Percentiles rank a stretch among this genome's conserved stretches.
phyloP scores from a whole-genome alignment of 2,888 invertebrate genomes.

The Apodemia mormo region DNA sequence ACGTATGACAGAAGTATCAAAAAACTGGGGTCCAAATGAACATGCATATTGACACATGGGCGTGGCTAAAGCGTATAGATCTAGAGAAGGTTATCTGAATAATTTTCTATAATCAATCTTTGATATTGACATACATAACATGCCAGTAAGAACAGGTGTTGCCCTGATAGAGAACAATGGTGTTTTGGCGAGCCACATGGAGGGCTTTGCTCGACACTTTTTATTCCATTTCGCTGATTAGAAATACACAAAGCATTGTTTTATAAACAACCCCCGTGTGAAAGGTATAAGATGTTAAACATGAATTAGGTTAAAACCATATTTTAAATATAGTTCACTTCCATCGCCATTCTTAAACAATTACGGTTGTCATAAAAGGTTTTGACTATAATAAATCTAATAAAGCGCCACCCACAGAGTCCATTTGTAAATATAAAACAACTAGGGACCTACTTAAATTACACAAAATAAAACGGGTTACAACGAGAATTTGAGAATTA shows the following conservation, averaged over 20 bases:
- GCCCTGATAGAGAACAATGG: constrained; percentile 31
- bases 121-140: constrained; percentile 19
- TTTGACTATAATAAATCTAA: too few species aligned
- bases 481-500: too few species aligned
- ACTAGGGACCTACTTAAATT: too few species aligned
- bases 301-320: not conserved
- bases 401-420: too few species aligned
- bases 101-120: not conserved
- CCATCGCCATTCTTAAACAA: too few species aligned
- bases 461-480: too few species aligned
- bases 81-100: not conserved
- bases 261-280: constrained; percentile 25
- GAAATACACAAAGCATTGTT: constrained; percentile 28
- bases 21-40: too few species aligned
- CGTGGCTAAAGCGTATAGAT: not conserved
- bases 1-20: too few species aligned
- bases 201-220: constrained; percentile 25
- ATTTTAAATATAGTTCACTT: not conserved
- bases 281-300: not conserved
- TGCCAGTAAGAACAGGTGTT: constrained; percentile 33
- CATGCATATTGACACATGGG: not conserved
- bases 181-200: constrained; percentile 39
- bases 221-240: constrained; percentile 31
- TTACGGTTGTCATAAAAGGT: too few species aligned
- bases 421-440: too few species aligned